Conservation (phyloP, 2,113 vertebrate genomes). For the Amia ocellicauda region DNA sequence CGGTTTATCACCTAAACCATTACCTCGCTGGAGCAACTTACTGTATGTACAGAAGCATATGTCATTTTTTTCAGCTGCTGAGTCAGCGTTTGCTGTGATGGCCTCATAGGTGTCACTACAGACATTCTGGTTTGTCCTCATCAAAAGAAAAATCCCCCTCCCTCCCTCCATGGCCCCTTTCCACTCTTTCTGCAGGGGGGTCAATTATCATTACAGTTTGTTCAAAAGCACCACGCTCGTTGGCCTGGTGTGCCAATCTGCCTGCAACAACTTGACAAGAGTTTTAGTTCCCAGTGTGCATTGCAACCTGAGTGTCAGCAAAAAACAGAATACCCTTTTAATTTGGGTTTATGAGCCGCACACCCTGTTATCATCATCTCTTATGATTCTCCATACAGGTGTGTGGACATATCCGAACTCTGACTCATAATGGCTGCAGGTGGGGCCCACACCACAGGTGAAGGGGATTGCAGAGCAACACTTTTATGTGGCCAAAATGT, state of each 20-base stretch:
- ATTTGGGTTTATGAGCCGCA: conserved; percentile 41
- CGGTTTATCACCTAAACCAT: too few relatives aligned
- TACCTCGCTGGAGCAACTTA: too few relatives aligned
- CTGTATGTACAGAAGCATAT: too few relatives aligned
- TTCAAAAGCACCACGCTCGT: too few relatives aligned
- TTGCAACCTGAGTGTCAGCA: neutral
- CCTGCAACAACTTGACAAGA: neutral
- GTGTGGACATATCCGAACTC: neutral
- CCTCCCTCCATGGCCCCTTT: conserved; percentile 6
- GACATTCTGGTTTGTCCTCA: too few relatives aligned
- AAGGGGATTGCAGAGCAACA: neutral
- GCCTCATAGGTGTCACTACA: too few relatives aligned
- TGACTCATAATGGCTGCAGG: neutral
- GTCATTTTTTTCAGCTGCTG: too few relatives aligned
- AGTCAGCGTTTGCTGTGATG: too few relatives aligned
- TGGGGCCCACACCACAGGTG: conserved; percentile 26
- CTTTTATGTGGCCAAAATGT: neutral
- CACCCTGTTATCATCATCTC: conserved; percentile 57
- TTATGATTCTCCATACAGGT: conserved; percentile 37
- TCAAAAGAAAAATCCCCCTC: neutral
- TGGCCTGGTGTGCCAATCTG: neutral
- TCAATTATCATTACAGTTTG: neutral
- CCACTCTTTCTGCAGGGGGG: neutral
- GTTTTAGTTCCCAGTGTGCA: neutral
- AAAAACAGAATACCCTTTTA: conserved; percentile 36